Percentiles rank a stretch among this genome's conserved stretches.
Conservation (phyloP, 2,113 vertebrate genomes). For the Peromyscus polionotus region DNA sequence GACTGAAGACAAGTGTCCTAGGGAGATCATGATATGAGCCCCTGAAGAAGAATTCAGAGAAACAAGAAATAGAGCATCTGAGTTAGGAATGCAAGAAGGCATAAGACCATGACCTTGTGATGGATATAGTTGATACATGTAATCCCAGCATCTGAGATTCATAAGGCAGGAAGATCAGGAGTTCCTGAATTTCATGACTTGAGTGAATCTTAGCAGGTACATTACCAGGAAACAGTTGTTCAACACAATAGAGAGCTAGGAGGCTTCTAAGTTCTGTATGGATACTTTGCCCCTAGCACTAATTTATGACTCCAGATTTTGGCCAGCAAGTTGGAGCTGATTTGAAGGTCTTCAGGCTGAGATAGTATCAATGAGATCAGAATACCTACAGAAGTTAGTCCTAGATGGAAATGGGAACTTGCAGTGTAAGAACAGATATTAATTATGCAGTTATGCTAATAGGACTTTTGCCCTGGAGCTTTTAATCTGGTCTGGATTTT, state of each 20-base stretch:
- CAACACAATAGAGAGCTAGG: background rate
- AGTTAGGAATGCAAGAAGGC: background rate
- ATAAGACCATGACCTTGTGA: background rate
- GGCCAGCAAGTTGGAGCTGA: background rate
- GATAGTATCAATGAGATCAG: background rate
- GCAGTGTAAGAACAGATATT: background rate
- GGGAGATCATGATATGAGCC: background rate
- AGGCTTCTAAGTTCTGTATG: background rate
- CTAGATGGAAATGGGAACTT: background rate
- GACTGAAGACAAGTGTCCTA: background rate
- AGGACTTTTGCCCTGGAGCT: background rate
- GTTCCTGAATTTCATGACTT: background rate
- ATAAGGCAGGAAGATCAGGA: background rate
- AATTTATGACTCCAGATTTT: background rate
- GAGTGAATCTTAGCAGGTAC: background rate
- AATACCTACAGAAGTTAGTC: background rate
- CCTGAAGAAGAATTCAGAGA: background rate
- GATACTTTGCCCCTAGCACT: background rate
- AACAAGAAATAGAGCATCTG: background rate
- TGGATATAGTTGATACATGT: background rate
- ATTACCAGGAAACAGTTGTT: background rate
- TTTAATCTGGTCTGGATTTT: background rate
- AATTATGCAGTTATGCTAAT: background rate
- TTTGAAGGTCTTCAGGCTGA: background rate
- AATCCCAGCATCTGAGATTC: background rate